Base-by-base conservation (phyloP, 1,140 invertebrate genomes). In the Pogonomyrmex barbatus region DNA sequence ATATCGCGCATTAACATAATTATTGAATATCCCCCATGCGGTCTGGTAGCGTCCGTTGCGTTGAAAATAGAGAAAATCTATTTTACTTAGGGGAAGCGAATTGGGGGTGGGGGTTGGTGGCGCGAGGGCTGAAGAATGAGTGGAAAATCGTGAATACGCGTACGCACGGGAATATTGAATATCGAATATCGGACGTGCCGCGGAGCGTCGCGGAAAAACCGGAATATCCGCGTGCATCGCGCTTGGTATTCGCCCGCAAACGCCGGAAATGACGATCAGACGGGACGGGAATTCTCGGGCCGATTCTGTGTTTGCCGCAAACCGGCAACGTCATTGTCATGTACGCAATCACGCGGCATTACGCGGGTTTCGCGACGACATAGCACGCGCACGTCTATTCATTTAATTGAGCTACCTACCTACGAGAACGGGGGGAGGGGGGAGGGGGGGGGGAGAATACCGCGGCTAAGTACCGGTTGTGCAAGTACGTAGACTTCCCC, bases 381-480 rank as follows among this genome's bases (percentile, higher is more conserved):
- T 76, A 50, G 75, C 76, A 70, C 82, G 65, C 68, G 81, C 60
- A 17, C 58, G 30, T 24, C 70, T 85, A 47, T 73, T 52, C 47
- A 60, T 89, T 89, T 90, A 90, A 90, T 90, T 87, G 88, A 89
- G 83, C 89, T 56, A 86, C 87, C 89, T 56, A 86, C 87, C 50
- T 82, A 85, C 56, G 79, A 68, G 73, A 47, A 12, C 79, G 50
- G 24, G n/a, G 62, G 68, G 62, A 73, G 62, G 4, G 50, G 45
- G 50, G 24, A 0, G 0, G 24, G 24, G 24, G 24, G 0, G 24
- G 24, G 24, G 24, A 24, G 24, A 24, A 24, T 24, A 24, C 24
- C 24, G 24, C 70, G 89, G 85, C 68, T 73, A 39, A 89, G 85
- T 90, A 90, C 88, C 89, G 88, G 86, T 87, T 85, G 47, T 67